Percentiles rank a stretch among this genome's conserved stretches.
These are phyloP conservation scores for Patella depressa DNA, from an alignment of 2,888 invertebrate species.

Conservation along the genomic window DNA sequence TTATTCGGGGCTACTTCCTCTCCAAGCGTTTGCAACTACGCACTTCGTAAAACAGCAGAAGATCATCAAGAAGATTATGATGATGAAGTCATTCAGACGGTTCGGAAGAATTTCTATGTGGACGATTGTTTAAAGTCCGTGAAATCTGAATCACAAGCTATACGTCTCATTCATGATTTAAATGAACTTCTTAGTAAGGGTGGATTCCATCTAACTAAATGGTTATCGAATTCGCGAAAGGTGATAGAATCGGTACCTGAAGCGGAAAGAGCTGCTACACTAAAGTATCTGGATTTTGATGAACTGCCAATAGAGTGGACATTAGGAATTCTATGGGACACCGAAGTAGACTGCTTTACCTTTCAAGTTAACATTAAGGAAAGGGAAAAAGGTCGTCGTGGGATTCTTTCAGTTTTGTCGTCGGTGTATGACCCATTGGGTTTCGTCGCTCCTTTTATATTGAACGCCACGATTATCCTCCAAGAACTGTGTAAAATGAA, in stretches of 20 bases:
- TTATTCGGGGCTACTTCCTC: constrained; percentile 12
- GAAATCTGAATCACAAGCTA: constrained; percentile 11
- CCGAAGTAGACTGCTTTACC: constrained; percentile 3
- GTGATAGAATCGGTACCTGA: constrained; percentile 37
- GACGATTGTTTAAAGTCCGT: constrained; percentile 17
- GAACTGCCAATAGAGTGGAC: constrained; percentile 2
- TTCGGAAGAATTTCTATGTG: constrained; percentile 17
- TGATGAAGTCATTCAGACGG: neutral
- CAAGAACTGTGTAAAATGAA: constrained; percentile 16
- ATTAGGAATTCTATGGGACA: constrained; percentile 2
- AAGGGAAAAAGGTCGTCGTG: neutral
- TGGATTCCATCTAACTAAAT: constrained; percentile 37
- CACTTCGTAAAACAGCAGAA: constrained; percentile 8
- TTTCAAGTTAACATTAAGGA: neutral
- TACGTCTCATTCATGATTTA: neutral
- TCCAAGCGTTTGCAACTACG: constrained; percentile 17
- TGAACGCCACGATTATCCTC: constrained; percentile 12
- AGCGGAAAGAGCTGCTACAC: constrained; percentile 26
- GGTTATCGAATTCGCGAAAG: constrained; percentile 32
- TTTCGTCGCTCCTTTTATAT: constrained; percentile 14
- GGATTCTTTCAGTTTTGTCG: neutral
- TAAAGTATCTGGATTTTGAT: constrained; percentile 3
- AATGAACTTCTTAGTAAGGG: constrained; percentile 16
- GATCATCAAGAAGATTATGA: neutral
- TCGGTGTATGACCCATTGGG: neutral